A percentile compares a stretch with the other conserved stretches of the same genome.
phyloP scores from a whole-genome alignment of 2,888 invertebrate species.

The Nycteola revayana region DNA sequence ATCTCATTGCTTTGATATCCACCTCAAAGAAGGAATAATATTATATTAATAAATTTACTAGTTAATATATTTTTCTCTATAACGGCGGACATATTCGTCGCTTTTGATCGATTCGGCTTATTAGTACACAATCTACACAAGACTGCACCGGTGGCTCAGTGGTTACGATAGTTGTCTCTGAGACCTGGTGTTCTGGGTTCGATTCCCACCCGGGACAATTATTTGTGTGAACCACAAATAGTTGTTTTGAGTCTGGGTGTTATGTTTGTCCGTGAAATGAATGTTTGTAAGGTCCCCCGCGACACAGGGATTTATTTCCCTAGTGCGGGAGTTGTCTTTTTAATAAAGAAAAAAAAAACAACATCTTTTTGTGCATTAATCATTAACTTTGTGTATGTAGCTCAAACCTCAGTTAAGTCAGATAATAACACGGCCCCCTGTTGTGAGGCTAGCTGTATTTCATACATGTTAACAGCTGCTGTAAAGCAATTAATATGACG shows the following conservation, averaged over 20 bases:
- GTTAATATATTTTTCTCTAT: conserved; percentile 1
- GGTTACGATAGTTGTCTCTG: no score
- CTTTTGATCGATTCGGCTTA: conserved; percentile 9
- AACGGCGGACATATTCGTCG: conserved; percentile 1
- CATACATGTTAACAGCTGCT: conserved; percentile 56
- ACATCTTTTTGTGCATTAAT: conserved; percentile 6
- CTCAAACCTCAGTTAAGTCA: conserved; percentile 23
- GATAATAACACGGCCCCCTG: conserved; percentile 44
- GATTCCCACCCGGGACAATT: no score
- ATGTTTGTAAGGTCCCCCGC: no score
- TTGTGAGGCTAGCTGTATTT: conserved; percentile 53
- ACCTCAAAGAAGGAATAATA: conserved; percentile 70
- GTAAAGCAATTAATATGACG: conserved; percentile 64
- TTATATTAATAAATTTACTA: conserved; percentile 47
- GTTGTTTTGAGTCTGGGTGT: no score
- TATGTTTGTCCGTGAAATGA: no score
- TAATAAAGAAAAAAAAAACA: no score
- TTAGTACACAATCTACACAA: not conserved
- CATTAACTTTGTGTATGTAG: conserved; percentile 4
- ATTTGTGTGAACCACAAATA: no score
- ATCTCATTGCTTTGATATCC: conserved; percentile 69
- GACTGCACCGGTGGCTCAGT: no score
- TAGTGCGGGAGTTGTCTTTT: no score
- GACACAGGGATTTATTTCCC: no score
- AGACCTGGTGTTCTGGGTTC: no score